phyloP scores from a whole-genome alignment of 35 echinoderm and acorn worm species.

The Hemicentrotus pulcherrimus region DNA sequence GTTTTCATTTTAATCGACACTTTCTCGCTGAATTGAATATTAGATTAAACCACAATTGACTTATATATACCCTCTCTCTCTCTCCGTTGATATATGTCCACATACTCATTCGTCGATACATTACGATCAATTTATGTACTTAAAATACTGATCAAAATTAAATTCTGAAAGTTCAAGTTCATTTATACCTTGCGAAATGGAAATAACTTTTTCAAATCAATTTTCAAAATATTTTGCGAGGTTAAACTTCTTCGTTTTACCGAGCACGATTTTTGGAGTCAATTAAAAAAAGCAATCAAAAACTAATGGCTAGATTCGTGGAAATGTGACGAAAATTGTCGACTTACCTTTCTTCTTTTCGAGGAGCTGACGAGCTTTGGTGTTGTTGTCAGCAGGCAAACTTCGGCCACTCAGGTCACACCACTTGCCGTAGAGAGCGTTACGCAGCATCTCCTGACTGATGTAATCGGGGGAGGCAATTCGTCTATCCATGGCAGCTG shows the following conservation, averaged over 20 bases:
- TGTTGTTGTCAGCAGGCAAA: constrained; percentile 76
- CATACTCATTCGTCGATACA: not conserved
- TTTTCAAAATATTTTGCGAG: not conserved
- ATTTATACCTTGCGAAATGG: not conserved
- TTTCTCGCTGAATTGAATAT: not conserved
- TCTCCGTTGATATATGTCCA: not conserved
- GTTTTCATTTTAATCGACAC: not conserved
- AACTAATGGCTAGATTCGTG: not conserved
- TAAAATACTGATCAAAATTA: not conserved
- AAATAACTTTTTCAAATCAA: not conserved
- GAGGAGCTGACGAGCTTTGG: constrained; percentile 72
- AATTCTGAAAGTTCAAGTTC: not conserved
- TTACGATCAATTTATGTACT: not conserved
- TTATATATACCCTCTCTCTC: not conserved
- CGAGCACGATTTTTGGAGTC: not conserved
- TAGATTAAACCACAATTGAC: not conserved
- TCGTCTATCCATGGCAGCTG: constrained; percentile 57
- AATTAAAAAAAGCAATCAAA: not conserved
- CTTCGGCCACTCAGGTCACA: constrained; percentile 88
- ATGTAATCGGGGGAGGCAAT: constrained; percentile 62
- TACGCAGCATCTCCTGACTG: constrained; percentile 88
- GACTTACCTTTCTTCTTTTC: constrained; percentile 93
- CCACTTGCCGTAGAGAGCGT: constrained; percentile 98
- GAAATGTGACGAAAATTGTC: constrained; percentile 22
- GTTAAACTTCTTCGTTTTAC: not conserved